phyloP scores from a whole-genome alignment of 2,797 vertebrate genomes.

The Thripadectes ignobilis region DNA sequence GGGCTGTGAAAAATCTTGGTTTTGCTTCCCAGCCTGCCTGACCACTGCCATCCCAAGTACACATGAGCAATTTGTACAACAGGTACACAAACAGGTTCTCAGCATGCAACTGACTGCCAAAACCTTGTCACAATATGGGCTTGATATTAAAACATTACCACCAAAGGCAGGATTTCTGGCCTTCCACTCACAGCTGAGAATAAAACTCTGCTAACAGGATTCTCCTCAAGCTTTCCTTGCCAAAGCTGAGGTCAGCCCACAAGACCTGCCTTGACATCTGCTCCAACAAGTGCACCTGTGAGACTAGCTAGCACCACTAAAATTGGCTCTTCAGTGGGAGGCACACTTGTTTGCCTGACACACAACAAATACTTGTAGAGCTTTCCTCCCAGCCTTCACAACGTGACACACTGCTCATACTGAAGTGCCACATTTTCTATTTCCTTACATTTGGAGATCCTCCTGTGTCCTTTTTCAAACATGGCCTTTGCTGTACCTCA shows the following conservation, averaged over 20 bases:
- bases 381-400: background rate
- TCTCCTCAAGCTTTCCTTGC: background rate
- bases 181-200: background rate
- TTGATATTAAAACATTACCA: background rate
- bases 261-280: background rate
- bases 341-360: background rate
- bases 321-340: background rate
- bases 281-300: background rate
- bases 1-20: background rate
- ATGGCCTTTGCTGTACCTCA: background rate
- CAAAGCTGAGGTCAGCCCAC: background rate
- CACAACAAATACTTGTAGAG: background rate
- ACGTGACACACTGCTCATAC: background rate
- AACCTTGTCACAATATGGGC: background rate
- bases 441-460: background rate
- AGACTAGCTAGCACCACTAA: background rate
- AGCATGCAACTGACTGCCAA: background rate
- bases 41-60: background rate
- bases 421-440: background rate
- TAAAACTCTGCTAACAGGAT: slow-evolving; percentile 5
- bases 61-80: background rate
- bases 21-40: background rate
- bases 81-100: background rate
- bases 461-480: background rate
- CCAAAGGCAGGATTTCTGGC: background rate